A percentile compares a stretch with the other conserved stretches of the same genome.
These are phyloP conservation scores for Akabosia matsudoensis DNA, from an alignment of 1,140 invertebrate genomes.

Conservation along the genomic window DNA sequence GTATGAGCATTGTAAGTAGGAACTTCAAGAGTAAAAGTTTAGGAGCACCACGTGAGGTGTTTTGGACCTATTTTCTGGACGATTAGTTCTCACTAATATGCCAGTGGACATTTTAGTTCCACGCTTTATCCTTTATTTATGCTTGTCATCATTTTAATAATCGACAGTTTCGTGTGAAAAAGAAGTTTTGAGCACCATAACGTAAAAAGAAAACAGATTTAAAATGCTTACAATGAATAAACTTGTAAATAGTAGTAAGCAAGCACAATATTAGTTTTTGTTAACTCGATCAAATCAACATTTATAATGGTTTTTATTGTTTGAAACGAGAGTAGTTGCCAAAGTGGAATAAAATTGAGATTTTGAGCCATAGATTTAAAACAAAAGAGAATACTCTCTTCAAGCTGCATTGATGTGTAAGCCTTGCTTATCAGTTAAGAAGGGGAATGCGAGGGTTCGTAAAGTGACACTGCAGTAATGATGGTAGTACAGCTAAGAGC, in stretches of 20 bases:
- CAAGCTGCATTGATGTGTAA: not conserved
- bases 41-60: not conserved
- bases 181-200: too few species aligned
- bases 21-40: not conserved
- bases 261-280: too few species aligned
- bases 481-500: not conserved
- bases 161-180: not conserved
- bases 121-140: not conserved
- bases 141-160: not conserved
- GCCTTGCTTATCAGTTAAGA: too few species aligned
- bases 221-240: not conserved
- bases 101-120: conserved; percentile 1
- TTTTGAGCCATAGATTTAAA: too few species aligned
- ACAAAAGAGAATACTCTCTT: too few species aligned
- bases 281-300: too few species aligned
- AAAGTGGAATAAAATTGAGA: too few species aligned
- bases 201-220: not conserved
- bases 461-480: not conserved
- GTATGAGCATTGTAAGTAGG: not conserved
- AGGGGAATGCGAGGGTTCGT: not conserved
- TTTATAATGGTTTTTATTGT: too few species aligned
- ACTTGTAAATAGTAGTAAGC: too few species aligned
- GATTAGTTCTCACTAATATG: not conserved
- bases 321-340: too few species aligned
- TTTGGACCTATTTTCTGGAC: not conserved